A percentile compares a stretch with the other conserved stretches of the same genome.
Conservation (phyloP, 2,113 vertebrate genomes). For the Dendrocopos noguchii region DNA sequence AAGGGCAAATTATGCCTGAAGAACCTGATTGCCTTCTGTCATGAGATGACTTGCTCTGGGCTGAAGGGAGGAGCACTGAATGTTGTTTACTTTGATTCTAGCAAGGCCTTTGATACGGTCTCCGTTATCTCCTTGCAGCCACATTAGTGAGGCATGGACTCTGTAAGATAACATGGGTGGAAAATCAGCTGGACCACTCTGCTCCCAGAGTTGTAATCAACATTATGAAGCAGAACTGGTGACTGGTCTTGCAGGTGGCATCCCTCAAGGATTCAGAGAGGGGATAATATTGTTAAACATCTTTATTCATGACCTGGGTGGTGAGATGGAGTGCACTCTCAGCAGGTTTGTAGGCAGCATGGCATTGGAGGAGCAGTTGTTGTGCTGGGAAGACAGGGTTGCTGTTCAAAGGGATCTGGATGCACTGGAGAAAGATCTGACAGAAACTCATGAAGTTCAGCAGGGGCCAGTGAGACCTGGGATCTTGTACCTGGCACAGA, state of each 20-base stretch:
- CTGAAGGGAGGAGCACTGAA: neutral
- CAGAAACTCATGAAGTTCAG: neutral
- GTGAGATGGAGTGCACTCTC: neutral
- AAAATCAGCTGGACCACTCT: constrained; percentile 20
- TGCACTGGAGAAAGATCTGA: neutral
- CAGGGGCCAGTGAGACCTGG: neutral
- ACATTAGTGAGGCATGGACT: constrained; percentile 3
- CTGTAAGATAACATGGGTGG: neutral
- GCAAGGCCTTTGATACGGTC: constrained; percentile 1
- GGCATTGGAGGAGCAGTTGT: neutral
- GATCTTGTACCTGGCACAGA: neutral
- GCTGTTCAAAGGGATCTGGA: neutral
- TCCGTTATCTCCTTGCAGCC: constrained; percentile 13
- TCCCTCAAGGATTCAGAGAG: neutral
- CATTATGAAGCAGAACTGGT: neutral
- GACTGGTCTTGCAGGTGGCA: neutral
- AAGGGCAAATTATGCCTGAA: constrained; percentile 35
- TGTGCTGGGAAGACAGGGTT: neutral
- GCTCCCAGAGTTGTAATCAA: constrained; percentile 5
- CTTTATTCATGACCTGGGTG: neutral
- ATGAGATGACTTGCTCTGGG: neutral
- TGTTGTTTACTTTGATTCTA: constrained; percentile 12
- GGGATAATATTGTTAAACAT: neutral
- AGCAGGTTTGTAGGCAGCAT: neutral
- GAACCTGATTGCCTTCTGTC: constrained; percentile 28